Evolutionary conservation across 2,113 vertebrate species (phyloP), one percentile per base, ranked within the genome.

Genomic region (Azemiops feae): DNA sequence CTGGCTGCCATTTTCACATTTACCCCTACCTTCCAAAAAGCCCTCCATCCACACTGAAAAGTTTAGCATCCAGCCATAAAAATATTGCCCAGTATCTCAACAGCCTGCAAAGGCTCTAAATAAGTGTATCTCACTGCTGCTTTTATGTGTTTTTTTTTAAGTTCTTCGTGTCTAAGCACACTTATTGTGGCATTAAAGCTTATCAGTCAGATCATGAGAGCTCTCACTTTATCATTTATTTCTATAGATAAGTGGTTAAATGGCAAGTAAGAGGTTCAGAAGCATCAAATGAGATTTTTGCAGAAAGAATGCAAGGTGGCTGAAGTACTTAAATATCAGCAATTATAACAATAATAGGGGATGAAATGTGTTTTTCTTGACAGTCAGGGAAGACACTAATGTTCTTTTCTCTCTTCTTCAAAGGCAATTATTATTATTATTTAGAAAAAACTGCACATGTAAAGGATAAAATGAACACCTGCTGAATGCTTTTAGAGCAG

Each of bases 291-390:
- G 74, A 89, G 94, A 93, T 93, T 20, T 57, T 18, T 91, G 16
- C 53, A 90, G 93, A 43, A 88, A 88, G 6, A 93, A 74, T 55
- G 64, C 34, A 86, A 93, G 0, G 45, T 39, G 0, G 39, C 50
- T 93, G 7, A 94, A 50, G 52, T 39, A 74, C 55, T 97, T 96
- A 94, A 97, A 89, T 11, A 89, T 54, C 58, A 89, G 94, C 93
- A 92, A 96, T 93, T 95, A 94, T 88, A 81, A 54, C 10, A 93
- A 94, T 91, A 91, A 0, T 93, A 87, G 55, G 87, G 53, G 43
- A 93, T 92, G 47, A 91, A 94, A 95, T 93, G 57, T 91, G 57
- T 22, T 95, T 89, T 12, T 50, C 25, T 85, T 94, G 87, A 95
- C 23, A 95, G 92, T 3, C 23, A 60, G 94, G 85, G 20, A 91